phyloP scores from a whole-genome alignment of 2,113 vertebrate genomes.

The Neolamprologus devosi region DNA sequence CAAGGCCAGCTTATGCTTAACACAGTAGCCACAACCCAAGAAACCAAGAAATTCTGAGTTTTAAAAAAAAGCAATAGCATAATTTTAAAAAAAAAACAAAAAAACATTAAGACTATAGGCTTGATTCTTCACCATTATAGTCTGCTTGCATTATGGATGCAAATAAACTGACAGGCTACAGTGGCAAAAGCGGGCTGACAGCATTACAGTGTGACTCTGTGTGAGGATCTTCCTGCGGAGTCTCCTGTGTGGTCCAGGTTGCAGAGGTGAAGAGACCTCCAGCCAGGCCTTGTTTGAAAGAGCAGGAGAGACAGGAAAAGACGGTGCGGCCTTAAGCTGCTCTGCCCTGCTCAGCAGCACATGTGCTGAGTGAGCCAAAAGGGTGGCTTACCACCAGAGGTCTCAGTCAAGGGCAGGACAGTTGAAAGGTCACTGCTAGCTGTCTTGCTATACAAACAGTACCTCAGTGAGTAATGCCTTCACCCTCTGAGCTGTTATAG shows the following conservation, averaged over 20 bases:
- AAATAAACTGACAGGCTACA: neutral
- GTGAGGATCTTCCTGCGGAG: constrained; percentile 29
- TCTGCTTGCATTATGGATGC: neutral
- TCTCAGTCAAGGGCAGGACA: constrained; percentile 70
- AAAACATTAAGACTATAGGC: neutral
- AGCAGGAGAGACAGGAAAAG: constrained; percentile 31
- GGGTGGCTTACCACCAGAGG: constrained; percentile 69
- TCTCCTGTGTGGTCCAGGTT: constrained; percentile 16
- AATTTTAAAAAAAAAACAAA: fast-evolving
- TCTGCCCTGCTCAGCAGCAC: constrained; percentile 66
- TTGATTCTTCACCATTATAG: neutral
- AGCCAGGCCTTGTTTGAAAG: constrained; percentile 21
- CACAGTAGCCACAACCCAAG: neutral
- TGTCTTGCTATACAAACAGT: constrained; percentile 50
- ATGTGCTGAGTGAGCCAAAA: constrained; percentile 71
- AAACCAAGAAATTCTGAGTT: neutral
- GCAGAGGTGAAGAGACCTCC: constrained; percentile 32
- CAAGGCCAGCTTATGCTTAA: neutral
- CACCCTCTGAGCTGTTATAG: constrained; percentile 21
- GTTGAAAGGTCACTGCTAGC: constrained; percentile 65
- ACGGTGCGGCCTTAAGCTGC: constrained; percentile 59
- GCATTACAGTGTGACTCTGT: constrained; percentile 32
- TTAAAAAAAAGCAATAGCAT: neutral
- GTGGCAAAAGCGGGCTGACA: constrained; percentile 52
- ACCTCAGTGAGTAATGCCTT: constrained; percentile 24